Evolutionary conservation across 2,797 vertebrate genomes (phyloP).

Genomic region (Microhierax caerulescens): DNA sequence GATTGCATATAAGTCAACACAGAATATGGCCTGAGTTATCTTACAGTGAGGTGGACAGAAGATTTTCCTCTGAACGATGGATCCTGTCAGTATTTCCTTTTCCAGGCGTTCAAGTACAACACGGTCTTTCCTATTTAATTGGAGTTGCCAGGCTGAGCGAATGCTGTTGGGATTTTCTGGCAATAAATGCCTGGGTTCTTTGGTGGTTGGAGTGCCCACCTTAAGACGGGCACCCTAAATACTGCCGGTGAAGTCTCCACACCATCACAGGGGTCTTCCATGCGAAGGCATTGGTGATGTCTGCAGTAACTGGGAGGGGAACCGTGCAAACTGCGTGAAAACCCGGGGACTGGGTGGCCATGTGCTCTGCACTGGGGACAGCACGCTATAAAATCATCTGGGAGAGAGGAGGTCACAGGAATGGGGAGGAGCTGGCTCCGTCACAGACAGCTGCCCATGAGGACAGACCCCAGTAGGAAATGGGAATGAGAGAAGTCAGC

Average conservation of each 20-base stretch:
- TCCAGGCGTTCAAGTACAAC: not conserved
- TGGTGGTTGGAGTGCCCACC: not conserved
- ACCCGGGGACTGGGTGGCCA: not conserved
- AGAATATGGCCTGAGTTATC: not conserved
- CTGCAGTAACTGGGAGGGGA: not conserved
- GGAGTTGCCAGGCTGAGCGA: not conserved
- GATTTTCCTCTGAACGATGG: not conserved
- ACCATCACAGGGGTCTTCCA: not conserved
- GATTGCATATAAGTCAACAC: not conserved
- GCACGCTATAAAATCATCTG: not conserved
- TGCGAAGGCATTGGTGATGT: not conserved
- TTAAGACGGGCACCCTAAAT: not conserved
- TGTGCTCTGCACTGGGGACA: not conserved
- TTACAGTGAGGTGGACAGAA: not conserved
- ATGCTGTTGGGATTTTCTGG: not conserved
- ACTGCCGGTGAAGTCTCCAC: not conserved
- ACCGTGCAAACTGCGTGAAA: not conserved
- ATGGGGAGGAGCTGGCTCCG: not conserved
- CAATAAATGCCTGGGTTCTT: not conserved
- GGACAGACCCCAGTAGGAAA: not conserved
- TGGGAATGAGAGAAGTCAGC: not conserved
- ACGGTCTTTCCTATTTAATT: not conserved
- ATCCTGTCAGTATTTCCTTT: not conserved
- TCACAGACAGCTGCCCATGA: conserved; percentile 6
- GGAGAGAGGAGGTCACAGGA: not conserved